Evolutionary conservation across 1,140 invertebrate genomes (phyloP).

Genomic region (Saccostrea echinata): DNA sequence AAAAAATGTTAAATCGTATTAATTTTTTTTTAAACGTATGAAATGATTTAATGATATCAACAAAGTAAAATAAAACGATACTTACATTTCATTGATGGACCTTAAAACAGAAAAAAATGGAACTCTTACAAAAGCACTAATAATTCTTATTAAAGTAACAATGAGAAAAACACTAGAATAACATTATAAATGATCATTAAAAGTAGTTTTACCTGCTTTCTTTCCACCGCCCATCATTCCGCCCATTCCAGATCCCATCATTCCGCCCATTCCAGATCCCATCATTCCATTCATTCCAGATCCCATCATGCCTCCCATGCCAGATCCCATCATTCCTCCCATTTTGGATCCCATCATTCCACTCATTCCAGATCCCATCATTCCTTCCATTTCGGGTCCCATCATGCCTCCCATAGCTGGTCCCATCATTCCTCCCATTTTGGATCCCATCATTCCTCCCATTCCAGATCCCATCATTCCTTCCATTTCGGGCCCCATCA

Average conservation of each 20-base stretch:
- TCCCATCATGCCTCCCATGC: background rate
- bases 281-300: background rate
- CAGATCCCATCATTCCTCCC: background rate
- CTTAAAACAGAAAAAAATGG: background rate
- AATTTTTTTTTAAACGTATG: background rate
- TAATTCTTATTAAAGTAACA: too few species aligned
- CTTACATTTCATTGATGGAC: slow-evolving; percentile 2
- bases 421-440: background rate
- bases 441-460: background rate
- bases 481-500: background rate
- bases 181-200: too few species aligned
- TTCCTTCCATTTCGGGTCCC: background rate
- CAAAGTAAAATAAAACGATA: background rate
- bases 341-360: background rate
- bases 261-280: background rate
- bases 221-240: background rate
- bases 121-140: too few species aligned
- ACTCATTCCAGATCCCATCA: background rate
- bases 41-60: background rate
- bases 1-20: background rate
- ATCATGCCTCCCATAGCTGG: background rate
- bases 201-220: background rate
- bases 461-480: background rate
- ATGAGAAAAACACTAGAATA: too few species aligned
- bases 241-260: background rate